Base-by-base conservation (phyloP, 2,888 invertebrate genomes). In the Pammene fasciana region DNA sequence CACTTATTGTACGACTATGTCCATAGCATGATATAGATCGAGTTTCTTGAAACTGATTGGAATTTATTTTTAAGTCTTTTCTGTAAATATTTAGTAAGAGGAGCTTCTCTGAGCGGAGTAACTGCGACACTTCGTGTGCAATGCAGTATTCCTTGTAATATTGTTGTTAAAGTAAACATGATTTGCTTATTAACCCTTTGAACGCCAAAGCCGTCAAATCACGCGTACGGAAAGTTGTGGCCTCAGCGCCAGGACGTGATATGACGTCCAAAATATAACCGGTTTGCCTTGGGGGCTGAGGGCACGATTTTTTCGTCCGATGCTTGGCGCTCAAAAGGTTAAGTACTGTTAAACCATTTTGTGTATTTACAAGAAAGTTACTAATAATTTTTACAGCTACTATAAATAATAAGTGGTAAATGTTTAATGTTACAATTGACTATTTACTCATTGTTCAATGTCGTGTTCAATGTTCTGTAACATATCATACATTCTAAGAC, bases 401-500 rank as follows among this genome's bases (percentile, higher is more conserved):
- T 55, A 67, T 56, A 50, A 45, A 59, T 61, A 46, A 54, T 61
- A 14, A 54, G 41, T 54, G 55, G 56, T 68, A 68, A 68, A 68
- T 62, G 62, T 50, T 62, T 68, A 56, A 34, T 65, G 57, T 65
- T 59, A 38, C 57, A 38, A 50, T 57, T 54, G 64, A 36, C 64
- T 34, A 43, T 68, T 36, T 68, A 56, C 57, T 68, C 57, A 52
- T 11, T 65, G 57, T 68, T 79, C 70, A 68, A 72, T 79, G 77
- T 79, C 75, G 78, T 79, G 62, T 76, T 79, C 75, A 73, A 75
- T 79, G 80, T 80, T 73, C 71, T 74, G 71, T 73, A 59, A 70
- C 52, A 64, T 74, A 71, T 78, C 34, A 16, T 68, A 59, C 64
- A 59, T 52, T 64, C 14, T 62, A 62, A 62, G 48, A 26, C 10